Conservation (phyloP, 2,888 invertebrate genomes). For the Drosophila mimetica region DNA sequence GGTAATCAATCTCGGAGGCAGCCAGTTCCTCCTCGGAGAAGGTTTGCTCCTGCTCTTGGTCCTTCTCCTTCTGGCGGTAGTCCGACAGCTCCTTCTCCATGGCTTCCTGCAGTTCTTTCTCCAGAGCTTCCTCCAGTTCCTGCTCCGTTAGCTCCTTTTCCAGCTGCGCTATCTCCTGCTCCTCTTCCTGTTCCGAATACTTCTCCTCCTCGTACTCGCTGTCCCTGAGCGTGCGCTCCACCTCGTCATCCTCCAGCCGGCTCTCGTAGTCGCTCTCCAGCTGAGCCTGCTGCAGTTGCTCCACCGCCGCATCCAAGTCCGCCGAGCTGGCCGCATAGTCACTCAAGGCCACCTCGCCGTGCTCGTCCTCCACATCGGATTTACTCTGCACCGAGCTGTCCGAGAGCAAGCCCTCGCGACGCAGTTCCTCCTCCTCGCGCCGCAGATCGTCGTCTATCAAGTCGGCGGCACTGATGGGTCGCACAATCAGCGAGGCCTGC, state of each 20-base stretch:
- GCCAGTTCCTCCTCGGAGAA: conserved; percentile 28
- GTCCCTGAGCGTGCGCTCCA: conserved; percentile 71
- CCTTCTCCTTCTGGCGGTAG: conserved; percentile 28
- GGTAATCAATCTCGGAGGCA: conserved; percentile 19
- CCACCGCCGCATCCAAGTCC: conserved; percentile 80
- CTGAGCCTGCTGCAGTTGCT: conserved; percentile 65
- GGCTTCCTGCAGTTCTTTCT: conserved; percentile 70
- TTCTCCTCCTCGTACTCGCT: conserved; percentile 73
- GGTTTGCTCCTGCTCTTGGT: conserved; percentile 11
- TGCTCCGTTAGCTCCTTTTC: conserved; percentile 56
- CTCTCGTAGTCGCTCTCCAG: conserved; percentile 65
- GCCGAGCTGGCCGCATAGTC: conserved; percentile 80
- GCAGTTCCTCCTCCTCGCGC: conserved; percentile 78
- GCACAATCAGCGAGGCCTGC: conserved; percentile 88
- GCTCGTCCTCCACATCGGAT: conserved; percentile 78
- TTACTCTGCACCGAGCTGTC: conserved; percentile 82
- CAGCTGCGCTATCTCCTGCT: conserved; percentile 35
- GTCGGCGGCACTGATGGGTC: conserved; percentile 87
- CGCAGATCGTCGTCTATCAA: conserved; percentile 76
- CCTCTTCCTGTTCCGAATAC: conserved; percentile 46
- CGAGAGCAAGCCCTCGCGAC: conserved; percentile 79
- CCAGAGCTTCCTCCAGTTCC: conserved; percentile 67
- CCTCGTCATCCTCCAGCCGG: conserved; percentile 72
- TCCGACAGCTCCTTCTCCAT: conserved; percentile 66
- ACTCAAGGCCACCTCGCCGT: conserved; percentile 64